Percentiles rank a stretch among this genome's conserved stretches.
phyloP scores from a whole-genome alignment of 2,888 invertebrate species.

The Ligdia adustata region DNA sequence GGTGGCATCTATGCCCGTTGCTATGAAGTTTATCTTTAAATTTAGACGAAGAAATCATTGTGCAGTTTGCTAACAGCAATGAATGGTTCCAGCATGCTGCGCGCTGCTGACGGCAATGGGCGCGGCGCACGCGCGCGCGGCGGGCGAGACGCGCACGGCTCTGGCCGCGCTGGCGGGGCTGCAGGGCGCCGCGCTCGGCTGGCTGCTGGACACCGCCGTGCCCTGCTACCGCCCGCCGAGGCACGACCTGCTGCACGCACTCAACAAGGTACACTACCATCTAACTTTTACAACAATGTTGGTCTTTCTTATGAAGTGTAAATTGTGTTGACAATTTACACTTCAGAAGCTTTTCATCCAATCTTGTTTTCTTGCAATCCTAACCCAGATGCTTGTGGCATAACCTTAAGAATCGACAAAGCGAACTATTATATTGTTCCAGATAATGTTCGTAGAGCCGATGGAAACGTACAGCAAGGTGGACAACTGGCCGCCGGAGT shows the following conservation, averaged over 20 bases:
- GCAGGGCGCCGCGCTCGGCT: constrained; percentile 93
- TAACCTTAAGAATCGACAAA: too few species aligned
- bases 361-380: too few species aligned
- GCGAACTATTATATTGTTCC: constrained; percentile 8
- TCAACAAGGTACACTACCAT: constrained; percentile 86
- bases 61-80: too few species aligned
- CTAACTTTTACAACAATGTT: too few species aligned
- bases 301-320: too few species aligned
- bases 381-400: too few species aligned
- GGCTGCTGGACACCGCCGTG: constrained; percentile 93
- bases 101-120: constrained; percentile 87
- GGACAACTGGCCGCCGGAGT: constrained; percentile 96
- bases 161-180: constrained; percentile 81
- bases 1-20: too few species aligned
- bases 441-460: constrained; percentile 89
- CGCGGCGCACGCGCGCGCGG: constrained; percentile 82
- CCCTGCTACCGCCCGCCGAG: constrained; percentile 88
- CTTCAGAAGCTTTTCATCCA: neutral
- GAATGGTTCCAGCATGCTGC: constrained; percentile 85
- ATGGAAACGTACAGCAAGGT: constrained; percentile 92
- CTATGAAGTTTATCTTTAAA: too few species aligned
- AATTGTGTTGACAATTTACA: too few species aligned
- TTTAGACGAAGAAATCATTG: too few species aligned
- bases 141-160: constrained; percentile 70
- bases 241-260: constrained; percentile 89